phyloP scores from a whole-genome alignment of 2,888 invertebrate species.

The Deroplatys truncata region DNA sequence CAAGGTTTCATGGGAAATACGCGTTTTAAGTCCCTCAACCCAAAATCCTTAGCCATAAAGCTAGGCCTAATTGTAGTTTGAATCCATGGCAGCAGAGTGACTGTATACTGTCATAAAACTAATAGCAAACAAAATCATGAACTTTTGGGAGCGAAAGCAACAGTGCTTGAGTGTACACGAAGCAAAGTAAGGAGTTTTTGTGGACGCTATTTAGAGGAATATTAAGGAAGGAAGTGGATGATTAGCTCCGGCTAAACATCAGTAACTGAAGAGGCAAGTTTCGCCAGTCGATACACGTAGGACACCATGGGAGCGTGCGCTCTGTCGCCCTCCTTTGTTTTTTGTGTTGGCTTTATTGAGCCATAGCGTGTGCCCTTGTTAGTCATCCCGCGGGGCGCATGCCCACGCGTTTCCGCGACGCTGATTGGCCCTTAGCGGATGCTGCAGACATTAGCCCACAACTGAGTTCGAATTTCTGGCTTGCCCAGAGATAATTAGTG shows the following conservation, averaged over 20 bases:
- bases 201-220: background rate
- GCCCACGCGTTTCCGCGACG: background rate
- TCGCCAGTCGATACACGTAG: background rate
- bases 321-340: background rate
- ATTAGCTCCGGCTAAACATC: background rate
- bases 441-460: conserved; percentile 1
- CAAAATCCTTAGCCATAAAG: no score
- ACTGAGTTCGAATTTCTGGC: background rate
- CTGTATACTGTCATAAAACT: no score
- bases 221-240: background rate
- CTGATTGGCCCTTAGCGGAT: conserved; percentile 22
- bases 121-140: no score
- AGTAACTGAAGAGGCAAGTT: background rate
- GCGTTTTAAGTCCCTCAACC: no score
- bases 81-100: no score
- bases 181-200: background rate
- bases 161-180: background rate
- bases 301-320: background rate
- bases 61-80: no score
- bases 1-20: no score
- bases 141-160: no score
- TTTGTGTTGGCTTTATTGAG: background rate
- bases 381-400: background rate
- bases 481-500: background rate
- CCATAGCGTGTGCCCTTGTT: background rate